phyloP scores from a whole-genome alignment of 2,797 vertebrate species.

The Mus caroli region DNA sequence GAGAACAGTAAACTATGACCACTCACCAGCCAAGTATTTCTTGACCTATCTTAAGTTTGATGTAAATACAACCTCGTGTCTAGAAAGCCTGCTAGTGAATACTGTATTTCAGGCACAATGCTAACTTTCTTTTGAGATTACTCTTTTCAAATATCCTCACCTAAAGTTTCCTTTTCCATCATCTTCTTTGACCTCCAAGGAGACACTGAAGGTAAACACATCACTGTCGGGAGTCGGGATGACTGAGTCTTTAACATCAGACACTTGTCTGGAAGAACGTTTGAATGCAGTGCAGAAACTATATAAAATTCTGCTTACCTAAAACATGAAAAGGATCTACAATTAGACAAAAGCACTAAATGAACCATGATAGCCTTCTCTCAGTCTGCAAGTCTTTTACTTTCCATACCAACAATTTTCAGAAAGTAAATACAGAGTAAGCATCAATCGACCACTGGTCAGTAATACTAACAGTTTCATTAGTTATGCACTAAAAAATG shows the following conservation, averaged over 20 bases:
- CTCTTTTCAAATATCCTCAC: slow-evolving; percentile 86
- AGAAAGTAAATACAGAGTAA: slow-evolving; percentile 2
- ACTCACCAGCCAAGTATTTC: background rate
- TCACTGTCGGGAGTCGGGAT: slow-evolving; percentile 93
- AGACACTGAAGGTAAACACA: slow-evolving; percentile 95
- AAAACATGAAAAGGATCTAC: slow-evolving; percentile 73
- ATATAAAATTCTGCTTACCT: slow-evolving; percentile 98
- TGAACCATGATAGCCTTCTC: background rate
- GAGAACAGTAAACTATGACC: slow-evolving; percentile 35
- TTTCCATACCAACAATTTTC: slow-evolving; percentile 32
- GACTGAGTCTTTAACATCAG: slow-evolving; percentile 92
- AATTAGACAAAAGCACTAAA: slow-evolving; percentile 65
- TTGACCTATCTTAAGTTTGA: slow-evolving; percentile 33
- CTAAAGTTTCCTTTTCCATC: slow-evolving; percentile 99
- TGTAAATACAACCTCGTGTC: background rate
- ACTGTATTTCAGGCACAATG: slow-evolving; percentile 40
- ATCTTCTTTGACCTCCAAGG: slow-evolving; percentile 97
- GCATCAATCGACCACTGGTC: background rate
- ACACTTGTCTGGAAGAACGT: slow-evolving; percentile 93
- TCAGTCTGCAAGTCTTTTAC: slow-evolving; percentile 6
- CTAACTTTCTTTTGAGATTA: background rate
- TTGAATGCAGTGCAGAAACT: slow-evolving; percentile 98
- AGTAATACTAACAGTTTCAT: background rate
- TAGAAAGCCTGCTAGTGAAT: slow-evolving; percentile 3
- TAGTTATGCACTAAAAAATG: background rate